Base-by-base conservation (phyloP, 2,113 vertebrate genomes). In the Lophius piscatorius region DNA sequence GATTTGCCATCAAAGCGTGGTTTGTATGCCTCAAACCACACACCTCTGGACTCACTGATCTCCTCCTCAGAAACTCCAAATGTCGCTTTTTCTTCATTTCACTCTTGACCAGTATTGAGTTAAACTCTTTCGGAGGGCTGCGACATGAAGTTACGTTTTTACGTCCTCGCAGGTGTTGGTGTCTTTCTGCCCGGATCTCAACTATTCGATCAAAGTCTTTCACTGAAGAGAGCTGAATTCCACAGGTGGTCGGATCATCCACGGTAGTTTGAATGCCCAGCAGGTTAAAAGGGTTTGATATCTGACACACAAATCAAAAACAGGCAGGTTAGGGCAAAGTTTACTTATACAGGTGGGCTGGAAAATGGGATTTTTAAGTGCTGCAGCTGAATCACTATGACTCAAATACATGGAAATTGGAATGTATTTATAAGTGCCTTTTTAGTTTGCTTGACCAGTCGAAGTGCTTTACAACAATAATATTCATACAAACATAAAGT, bases 91-190 rank as follows among this genome's bases (percentile, higher is more conserved):
- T 64, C 59, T 83, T 90, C 42, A 85, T 72, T n/a, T 87, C 80
- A 8, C 64, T 77, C 60, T 89, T 90, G 6, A 90, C 78, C 70
- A 33, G 48, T 9, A 47, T 80, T 1, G 83, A 59, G 51, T 88
- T 66, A 10, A 73, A 2, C 2, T 84, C 86, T 59, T 84, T 81
- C 0, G 82, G 70, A 0, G 81, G 90, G 74, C 89, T 93, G 20
- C 92, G 80, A 31, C 92, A 93, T 5, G 70, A 86, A n/a, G 92
- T 93, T 6, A 69, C 56, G 16, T 93, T 93, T 81, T 89, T 89
- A 0, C 90, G 85, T 36, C 89, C 81, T 46, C 89, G 66, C 22
- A 92, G 77, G 60, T 75, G 51, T 68, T 89, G 82, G 12, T 77
- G 87, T 70, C 77, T 90, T 60, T 81, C 71, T 5, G 90, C 89